Base-by-base conservation (phyloP, 2,888 invertebrate genomes). In the Flabesymbios commensalis region DNA sequence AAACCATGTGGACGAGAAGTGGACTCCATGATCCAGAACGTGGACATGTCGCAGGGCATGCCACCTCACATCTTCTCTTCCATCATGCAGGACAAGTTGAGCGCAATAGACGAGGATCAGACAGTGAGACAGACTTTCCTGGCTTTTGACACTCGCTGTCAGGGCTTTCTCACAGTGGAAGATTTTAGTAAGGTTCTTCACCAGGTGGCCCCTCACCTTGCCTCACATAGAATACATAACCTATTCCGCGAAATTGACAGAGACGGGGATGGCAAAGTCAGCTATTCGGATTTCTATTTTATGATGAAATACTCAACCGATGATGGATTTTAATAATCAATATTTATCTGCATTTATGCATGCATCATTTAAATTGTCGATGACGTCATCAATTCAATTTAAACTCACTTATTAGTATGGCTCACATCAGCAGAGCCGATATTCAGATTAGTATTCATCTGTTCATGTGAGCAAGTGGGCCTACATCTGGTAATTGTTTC, bases 201-300 rank as follows among this genome's bases (percentile, higher is more conserved):
- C 5, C 69, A 73, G 29, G 73, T 77, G 2, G 78, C 78, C 41
- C 80, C 80, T 29, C 74, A 76, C 66, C 69, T 79, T 33, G 68
- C 74, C 28, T 54, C 52, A 14, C 74, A 73, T 32, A 66, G 65
- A 5, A 55, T 79, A 19, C n/a, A n/a, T n/a, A n/a, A n/a, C n/a
- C n/a, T n/a, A n/a, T n/a, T n/a, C n/a, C n/a, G 81, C 59, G 78
- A 81, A 61, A 69, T 79, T 24, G 81, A 81, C 59, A 66, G 76
- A 48, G 79, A 81, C 70, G 75, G 77, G 4, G 81, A 81, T 72
- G 78, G 80, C 2, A 60, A 78, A 57, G 71, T 81, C 10, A 80
- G 79, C 61, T 80, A 76, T 67, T 78, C 75, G 62, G 80, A 81
- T 65, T 81, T 80, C 73, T 78, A 79, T 43, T 78, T 75, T 47